phyloP scores from a whole-genome alignment of 2,888 invertebrate genomes.

The Nephrotoma guestfalica region DNA sequence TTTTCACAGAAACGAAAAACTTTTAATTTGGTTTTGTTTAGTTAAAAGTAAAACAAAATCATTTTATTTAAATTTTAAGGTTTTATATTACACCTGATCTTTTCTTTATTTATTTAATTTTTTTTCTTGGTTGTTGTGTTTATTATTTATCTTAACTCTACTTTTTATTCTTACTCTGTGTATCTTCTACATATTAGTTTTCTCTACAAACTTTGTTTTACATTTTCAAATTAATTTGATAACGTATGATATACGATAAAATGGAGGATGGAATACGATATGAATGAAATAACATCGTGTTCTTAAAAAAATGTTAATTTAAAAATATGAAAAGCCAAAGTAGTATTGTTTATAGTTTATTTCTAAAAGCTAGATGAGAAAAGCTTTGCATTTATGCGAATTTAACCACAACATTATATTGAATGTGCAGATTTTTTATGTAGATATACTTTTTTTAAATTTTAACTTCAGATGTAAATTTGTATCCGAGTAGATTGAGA shows the following conservation, averaged over 20 bases:
- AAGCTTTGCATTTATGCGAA: not conserved
- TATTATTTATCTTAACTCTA: not conserved
- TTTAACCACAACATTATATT: not conserved
- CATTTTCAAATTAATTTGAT: not conserved
- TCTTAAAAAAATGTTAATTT: not conserved
- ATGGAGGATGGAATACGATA: not conserved
- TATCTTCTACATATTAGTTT: not conserved
- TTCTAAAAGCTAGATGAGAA: too few relatives aligned
- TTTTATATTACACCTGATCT: not conserved
- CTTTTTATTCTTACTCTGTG: not conserved
- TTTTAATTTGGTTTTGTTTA: not conserved
- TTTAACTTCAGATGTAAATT: not conserved
- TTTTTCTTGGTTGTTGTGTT: not conserved
- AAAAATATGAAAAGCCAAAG: not conserved
- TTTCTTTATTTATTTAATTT: not conserved
- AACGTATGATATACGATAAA: not conserved
- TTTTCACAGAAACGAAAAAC: not conserved
- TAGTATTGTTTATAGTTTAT: not conserved
- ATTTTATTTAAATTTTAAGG: not conserved
- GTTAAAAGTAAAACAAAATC: not conserved
- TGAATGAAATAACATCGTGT: not conserved
- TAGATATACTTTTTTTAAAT: not conserved
- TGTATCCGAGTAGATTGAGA: not conserved
- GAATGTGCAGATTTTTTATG: not conserved
- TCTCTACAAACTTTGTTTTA: not conserved